Conservation (phyloP, 2,113 vertebrate genomes). For the Rhinoderma darwinii region DNA sequence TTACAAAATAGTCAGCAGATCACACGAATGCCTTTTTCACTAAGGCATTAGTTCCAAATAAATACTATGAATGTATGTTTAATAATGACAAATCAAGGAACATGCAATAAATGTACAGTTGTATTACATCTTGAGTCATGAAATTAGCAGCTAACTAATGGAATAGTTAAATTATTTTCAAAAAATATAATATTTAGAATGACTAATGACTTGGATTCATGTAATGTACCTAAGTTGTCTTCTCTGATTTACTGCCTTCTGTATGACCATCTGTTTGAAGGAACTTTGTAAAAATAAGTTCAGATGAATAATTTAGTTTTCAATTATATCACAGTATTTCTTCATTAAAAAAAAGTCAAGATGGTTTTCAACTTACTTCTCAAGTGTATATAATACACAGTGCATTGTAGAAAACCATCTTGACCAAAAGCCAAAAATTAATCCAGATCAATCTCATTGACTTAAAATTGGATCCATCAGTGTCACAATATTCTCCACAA, state of each 20-base stretch:
- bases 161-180: neutral
- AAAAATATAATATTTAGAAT: slow-evolving; percentile 23
- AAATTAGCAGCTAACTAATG: neutral
- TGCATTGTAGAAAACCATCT: neutral
- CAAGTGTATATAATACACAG: neutral
- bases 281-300: slow-evolving; percentile 1
- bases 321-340: slow-evolving; percentile 3
- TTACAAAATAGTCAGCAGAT: too few relatives aligned
- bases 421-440: neutral
- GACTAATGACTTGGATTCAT: slow-evolving; percentile 46
- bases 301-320: slow-evolving; percentile 7
- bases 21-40: too few relatives aligned
- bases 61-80: too few relatives aligned
- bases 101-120: neutral
- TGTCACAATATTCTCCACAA: too few relatives aligned
- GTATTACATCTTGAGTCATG: neutral
- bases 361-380: neutral
- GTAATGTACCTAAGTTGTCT: slow-evolving; percentile 7
- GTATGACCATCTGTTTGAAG: slow-evolving; percentile 38
- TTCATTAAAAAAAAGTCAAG: neutral
- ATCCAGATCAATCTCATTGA: too few relatives aligned
- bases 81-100: too few relatives aligned
- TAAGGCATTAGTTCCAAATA: too few relatives aligned
- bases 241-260: slow-evolving; percentile 7
- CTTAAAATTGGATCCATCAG: too few relatives aligned